Evolutionary conservation across 1,140 invertebrate genomes (phyloP).

Genomic region (Tribolium madens): DNA sequence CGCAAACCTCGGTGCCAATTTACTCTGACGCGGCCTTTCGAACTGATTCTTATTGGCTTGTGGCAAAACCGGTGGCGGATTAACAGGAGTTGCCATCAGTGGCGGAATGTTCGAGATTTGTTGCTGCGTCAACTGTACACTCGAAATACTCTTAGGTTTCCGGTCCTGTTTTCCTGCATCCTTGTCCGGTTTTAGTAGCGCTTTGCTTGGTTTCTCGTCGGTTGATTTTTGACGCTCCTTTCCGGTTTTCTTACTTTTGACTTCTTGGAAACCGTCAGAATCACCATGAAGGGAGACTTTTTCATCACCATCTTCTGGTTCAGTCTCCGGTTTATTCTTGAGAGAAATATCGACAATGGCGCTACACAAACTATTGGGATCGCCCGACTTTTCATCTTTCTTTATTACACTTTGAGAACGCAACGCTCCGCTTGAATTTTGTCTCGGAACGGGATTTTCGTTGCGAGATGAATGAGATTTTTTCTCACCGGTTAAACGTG

Average conservation of each 20-base stretch:
- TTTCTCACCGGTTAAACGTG: constrained; percentile 22
- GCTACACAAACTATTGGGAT: constrained; percentile 52
- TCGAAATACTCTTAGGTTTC: constrained; percentile 53
- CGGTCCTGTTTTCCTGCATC: constrained; percentile 57
- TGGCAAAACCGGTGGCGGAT: constrained; percentile 66
- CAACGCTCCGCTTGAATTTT: constrained; percentile 40
- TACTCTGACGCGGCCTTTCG: constrained; percentile 70
- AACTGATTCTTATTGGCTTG: constrained; percentile 68
- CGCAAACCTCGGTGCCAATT: constrained; percentile 83
- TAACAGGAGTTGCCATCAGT: constrained; percentile 67
- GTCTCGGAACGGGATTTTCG: constrained; percentile 3
- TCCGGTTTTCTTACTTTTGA: constrained; percentile 83
- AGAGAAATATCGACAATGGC: constrained; percentile 58
- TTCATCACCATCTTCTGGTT: constrained; percentile 53
- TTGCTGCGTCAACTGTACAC: constrained; percentile 67
- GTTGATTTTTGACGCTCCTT: constrained; percentile 71
- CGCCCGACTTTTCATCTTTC: constrained; percentile 31
- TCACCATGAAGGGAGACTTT: constrained; percentile 64
- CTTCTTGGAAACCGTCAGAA: constrained; percentile 87
- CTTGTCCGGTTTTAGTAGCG: constrained; percentile 64
- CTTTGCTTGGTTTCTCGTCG: constrained; percentile 70
- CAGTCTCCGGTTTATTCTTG: constrained; percentile 57
- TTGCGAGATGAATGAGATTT: constrained; percentile 17
- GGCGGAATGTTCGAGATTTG: constrained; percentile 70
- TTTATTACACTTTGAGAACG: constrained; percentile 48